These are phyloP conservation scores for Parascotia fuliginaria DNA, from an alignment of 2,888 invertebrate species.

Conservation along the genomic window DNA sequence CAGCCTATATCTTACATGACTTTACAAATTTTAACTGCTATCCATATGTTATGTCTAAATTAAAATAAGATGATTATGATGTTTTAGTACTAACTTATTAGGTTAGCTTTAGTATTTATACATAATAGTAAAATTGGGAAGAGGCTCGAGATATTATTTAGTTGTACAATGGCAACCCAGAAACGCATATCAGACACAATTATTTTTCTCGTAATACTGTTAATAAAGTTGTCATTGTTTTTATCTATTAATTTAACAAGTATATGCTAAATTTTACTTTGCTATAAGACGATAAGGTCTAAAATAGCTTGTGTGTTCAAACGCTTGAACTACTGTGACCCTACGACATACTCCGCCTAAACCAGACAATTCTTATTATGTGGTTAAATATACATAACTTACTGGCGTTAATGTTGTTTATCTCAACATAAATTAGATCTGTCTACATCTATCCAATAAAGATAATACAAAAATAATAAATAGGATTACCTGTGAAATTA, in stretches of 20 bases:
- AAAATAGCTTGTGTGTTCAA: conserved; percentile 10
- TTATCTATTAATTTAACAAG: conserved; percentile 5
- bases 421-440: not conserved
- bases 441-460: not conserved
- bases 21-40: conserved; percentile 25
- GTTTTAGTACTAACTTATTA: conserved; percentile 42
- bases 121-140: conserved; percentile 42
- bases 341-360: conserved; percentile 32
- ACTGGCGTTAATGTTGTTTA: not conserved
- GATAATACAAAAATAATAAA: no score
- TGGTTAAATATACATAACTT: conserved; percentile 18
- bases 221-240: conserved; percentile 9
- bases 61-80: conserved; percentile 35
- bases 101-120: conserved; percentile 46
- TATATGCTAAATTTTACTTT: conserved; percentile 22
- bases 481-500: not conserved
- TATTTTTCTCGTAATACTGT: not conserved
- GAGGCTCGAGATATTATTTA: conserved; percentile 44
- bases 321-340: conserved; percentile 17
- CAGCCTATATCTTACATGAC: not conserved
- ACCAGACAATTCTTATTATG: conserved; percentile 8
- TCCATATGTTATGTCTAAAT: conserved; percentile 36
- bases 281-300: conserved; percentile 7
- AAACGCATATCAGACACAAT: conserved; percentile 3
- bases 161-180: conserved; percentile 24